Percentiles rank a stretch among this genome's conserved stretches.
phyloP scores from a whole-genome alignment of 2,888 invertebrate genomes.

The Eupsilia transversa region DNA sequence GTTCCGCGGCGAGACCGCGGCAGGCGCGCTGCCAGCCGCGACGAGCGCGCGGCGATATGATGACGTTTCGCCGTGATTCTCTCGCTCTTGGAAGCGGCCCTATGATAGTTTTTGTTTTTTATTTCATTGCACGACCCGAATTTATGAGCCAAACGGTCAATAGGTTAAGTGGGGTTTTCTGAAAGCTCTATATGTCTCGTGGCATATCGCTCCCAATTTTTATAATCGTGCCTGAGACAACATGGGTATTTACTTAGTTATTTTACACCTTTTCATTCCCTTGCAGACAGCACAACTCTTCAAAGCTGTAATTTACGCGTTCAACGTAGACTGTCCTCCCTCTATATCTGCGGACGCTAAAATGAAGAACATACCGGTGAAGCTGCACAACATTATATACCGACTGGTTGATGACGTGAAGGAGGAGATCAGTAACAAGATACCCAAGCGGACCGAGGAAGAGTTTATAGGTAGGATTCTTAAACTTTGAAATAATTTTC shows the following conservation, averaged over 20 bases:
- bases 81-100: no score
- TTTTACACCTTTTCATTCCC: background rate
- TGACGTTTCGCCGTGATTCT: no score
- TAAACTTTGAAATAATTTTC: background rate
- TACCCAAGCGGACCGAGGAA: conserved; percentile 94
- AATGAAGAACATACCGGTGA: conserved; percentile 90
- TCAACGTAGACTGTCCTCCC: conserved; percentile 93
- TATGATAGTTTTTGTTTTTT: no score
- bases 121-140: no score
- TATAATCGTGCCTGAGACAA: background rate
- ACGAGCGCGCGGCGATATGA: no score
- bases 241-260: background rate
- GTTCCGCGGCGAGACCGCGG: no score
- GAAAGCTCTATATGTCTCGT: background rate
- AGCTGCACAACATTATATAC: conserved; percentile 97
- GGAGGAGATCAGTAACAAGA: conserved; percentile 92
- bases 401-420: conserved; percentile 97
- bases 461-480: conserved; percentile 92
- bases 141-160: no score
- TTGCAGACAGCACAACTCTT: conserved; percentile 84
- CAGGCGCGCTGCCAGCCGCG: no score
- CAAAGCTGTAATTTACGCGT: conserved; percentile 95
- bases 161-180: background rate
- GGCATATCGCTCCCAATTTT: background rate
- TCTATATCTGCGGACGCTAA: conserved; percentile 88